Conservation (phyloP, 2,797 vertebrate species). For the Lithobates pipiens region DNA sequence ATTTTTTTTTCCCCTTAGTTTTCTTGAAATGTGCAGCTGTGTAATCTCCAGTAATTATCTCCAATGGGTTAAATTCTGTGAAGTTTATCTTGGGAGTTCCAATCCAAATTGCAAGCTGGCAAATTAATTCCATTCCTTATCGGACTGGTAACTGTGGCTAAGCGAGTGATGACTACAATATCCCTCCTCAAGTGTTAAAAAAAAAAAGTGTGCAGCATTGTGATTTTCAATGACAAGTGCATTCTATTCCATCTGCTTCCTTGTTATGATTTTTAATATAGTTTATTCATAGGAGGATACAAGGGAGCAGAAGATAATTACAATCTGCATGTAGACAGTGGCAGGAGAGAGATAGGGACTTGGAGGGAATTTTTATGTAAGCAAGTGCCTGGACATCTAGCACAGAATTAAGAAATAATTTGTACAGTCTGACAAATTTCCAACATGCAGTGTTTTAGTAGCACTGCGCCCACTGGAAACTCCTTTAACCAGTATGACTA, state of each 20-base stretch:
- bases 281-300: conserved; percentile 21
- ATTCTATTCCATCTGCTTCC: not conserved
- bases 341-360: not conserved
- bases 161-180: conserved; percentile 4
- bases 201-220: not conserved
- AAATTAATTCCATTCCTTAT: conserved; percentile 23
- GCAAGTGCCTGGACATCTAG: too few species aligned
- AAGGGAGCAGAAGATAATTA: not conserved
- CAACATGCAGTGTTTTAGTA: too few species aligned
- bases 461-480: too few species aligned
- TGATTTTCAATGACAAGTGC: not conserved
- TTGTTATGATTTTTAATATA: conserved; percentile 20
- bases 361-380: too few species aligned
- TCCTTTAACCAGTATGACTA: too few species aligned
- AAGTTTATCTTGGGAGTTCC: conserved; percentile 26
- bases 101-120: not conserved
- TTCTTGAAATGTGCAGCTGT: not conserved
- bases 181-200: not conserved
- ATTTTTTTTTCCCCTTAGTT: not conserved
- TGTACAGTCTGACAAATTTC: too few species aligned
- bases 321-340: not conserved
- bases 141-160: conserved; percentile 41
- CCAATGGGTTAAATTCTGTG: conserved; percentile 15
- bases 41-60: conserved; percentile 42
- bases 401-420: too few species aligned